Conservation (phyloP, 1,140 invertebrate species). For the Drosophila pruinosa region DNA sequence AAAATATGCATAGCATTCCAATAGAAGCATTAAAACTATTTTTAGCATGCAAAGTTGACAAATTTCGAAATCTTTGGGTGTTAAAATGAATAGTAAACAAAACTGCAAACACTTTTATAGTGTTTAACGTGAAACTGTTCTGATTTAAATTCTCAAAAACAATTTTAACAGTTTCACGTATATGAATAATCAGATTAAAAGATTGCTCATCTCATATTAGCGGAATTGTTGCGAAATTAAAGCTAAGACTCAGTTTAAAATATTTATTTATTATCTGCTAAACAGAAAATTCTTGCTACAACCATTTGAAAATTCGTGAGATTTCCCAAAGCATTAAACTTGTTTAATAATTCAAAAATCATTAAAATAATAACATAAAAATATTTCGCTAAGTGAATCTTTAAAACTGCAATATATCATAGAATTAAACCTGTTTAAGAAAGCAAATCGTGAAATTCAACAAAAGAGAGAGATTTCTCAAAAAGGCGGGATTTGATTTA, state of each 20-base stretch:
- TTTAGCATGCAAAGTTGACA: slow-evolving; percentile 7
- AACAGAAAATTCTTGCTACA: background rate
- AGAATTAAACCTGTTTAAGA: too few relatives aligned
- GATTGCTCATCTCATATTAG: background rate
- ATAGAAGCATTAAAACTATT: slow-evolving; percentile 7
- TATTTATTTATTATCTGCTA: background rate
- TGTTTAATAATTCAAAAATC: too few relatives aligned
- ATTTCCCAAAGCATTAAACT: background rate
- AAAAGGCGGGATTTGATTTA: background rate
- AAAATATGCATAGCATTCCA: slow-evolving; percentile 1
- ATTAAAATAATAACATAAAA: background rate
- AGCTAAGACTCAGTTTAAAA: background rate
- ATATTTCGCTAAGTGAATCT: too few relatives aligned
- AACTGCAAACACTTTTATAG: background rate
- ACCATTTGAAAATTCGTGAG: background rate
- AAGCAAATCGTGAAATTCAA: too few relatives aligned
- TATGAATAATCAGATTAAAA: background rate
- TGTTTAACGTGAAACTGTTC: background rate
- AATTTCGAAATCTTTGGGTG: background rate
- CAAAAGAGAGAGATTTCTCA: too few relatives aligned
- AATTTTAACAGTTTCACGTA: background rate
- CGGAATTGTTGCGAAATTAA: background rate
- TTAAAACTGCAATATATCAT: too few relatives aligned
- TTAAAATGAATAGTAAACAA: background rate
- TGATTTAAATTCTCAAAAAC: background rate